These are phyloP conservation scores for Bimastos eiseni DNA, from an alignment of 2,888 invertebrate species.

Conservation along the genomic window DNA sequence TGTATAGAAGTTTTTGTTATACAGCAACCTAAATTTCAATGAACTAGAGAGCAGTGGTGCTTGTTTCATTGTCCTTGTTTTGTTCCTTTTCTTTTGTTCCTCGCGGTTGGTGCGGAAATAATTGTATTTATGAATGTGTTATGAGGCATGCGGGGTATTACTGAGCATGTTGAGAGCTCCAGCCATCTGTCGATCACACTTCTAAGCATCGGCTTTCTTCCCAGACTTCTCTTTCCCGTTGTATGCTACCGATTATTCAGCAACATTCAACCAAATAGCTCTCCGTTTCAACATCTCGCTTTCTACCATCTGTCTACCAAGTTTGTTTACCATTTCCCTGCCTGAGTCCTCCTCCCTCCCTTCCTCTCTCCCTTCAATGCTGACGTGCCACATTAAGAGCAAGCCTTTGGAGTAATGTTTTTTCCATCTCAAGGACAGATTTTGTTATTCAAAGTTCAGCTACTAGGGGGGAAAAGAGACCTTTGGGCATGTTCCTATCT, in stretches of 20 bases:
- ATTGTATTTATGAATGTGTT: neutral
- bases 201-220: neutral
- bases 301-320: conserved; percentile 7
- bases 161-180: neutral
- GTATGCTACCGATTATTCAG: neutral
- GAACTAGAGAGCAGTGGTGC: neutral
- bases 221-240: neutral
- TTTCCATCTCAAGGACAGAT: conserved; percentile 13
- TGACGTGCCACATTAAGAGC: neutral
- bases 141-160: neutral
- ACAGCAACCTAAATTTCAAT: neutral
- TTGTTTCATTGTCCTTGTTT: neutral
- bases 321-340: conserved; percentile 16
- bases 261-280: neutral
- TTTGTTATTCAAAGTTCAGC: neutral
- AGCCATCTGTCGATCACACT: neutral
- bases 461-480: neutral
- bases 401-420: neutral
- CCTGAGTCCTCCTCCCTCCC: neutral
- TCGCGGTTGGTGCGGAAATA: neutral
- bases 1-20: neutral
- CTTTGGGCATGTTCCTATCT: neutral
- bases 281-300: neutral
- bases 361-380: neutral
- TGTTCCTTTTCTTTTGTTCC: neutral